Evolutionary conservation across 2,888 invertebrate genomes (phyloP).

Genomic region (Zygaena filipendulae): DNA sequence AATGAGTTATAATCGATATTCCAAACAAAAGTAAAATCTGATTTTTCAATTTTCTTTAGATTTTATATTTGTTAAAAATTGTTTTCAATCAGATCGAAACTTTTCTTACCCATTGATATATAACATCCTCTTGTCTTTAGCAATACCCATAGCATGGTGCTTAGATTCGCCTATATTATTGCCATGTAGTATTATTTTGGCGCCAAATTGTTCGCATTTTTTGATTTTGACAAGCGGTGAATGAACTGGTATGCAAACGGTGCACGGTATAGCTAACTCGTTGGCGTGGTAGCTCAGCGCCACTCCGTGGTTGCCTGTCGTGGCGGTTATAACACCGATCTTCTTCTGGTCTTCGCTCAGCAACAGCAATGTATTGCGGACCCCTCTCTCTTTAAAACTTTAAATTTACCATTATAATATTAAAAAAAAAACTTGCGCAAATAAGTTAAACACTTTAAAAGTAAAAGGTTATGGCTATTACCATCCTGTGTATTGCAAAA

Average conservation of each 20-base stretch:
- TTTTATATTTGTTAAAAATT: too few species aligned
- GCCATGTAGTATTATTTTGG: conserved; percentile 82
- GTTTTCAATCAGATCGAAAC: too few species aligned
- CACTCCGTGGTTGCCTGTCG: conserved; percentile 92
- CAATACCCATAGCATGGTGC: conserved; percentile 75
- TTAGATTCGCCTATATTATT: conserved; percentile 84
- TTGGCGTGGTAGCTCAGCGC: conserved; percentile 79
- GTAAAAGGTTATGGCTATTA: conserved; percentile 35
- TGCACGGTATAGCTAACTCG: conserved; percentile 74
- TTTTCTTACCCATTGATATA: conserved; percentile 86
- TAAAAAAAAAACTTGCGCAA: conserved; percentile 1
- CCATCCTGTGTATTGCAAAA: conserved; percentile 92
- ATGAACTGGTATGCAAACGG: conserved; percentile 88
- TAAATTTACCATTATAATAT: conserved; percentile 18
- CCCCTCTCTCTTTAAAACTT: conserved; percentile 95
- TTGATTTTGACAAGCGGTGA: conserved; percentile 93
- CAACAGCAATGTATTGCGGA: conserved; percentile 81
- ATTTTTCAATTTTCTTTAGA: too few species aligned
- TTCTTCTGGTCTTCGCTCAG: conserved; percentile 78
- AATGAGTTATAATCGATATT: too few species aligned
- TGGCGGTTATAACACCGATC: conserved; percentile 87
- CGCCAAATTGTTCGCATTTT: conserved; percentile 82
- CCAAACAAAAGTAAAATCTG: too few species aligned
- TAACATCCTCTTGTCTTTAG: conserved; percentile 74
- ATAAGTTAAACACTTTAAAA: conserved; percentile 1